Conservation (phyloP, 2,888 invertebrate genomes). For the Zygothrica quintamaculata region DNA sequence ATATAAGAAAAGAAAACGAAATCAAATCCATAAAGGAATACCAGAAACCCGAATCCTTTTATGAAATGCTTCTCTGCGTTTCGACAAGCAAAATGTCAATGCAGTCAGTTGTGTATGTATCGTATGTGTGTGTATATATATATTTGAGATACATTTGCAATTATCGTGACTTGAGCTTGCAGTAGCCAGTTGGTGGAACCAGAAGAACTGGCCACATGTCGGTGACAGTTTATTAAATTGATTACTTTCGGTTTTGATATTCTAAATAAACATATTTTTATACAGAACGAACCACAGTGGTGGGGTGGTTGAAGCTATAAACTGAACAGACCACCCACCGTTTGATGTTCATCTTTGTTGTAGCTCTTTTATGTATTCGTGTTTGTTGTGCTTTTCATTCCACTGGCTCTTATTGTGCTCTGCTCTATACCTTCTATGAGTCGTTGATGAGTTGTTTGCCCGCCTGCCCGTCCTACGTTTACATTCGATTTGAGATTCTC, state of each 20-base stretch:
- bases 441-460: too few relatives aligned
- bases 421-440: too few relatives aligned
- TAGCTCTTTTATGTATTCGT: too few relatives aligned
- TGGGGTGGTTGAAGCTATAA: too few relatives aligned
- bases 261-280: slow-evolving; percentile 78
- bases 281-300: slow-evolving; percentile 20
- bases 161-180: slow-evolving; percentile 83
- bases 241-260: slow-evolving; percentile 82
- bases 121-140: too few relatives aligned
- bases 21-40: slow-evolving; percentile 15
- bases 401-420: slow-evolving; percentile 2
- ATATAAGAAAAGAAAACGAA: slow-evolving; percentile 23
- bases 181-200: slow-evolving; percentile 44
- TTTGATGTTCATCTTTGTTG: slow-evolving; percentile 53
- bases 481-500: slow-evolving; percentile 17
- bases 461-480: too few relatives aligned
- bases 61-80: slow-evolving; percentile 64
- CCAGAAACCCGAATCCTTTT: slow-evolving; percentile 60
- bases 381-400: slow-evolving; percentile 2
- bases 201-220: slow-evolving; percentile 71
- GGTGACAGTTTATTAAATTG: slow-evolving; percentile 84
- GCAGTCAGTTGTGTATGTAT: slow-evolving; percentile 59
- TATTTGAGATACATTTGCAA: slow-evolving; percentile 82
- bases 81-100: slow-evolving; percentile 55
- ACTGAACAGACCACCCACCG: slow-evolving; percentile 61